Evolutionary conservation across 2,113 vertebrate species (phyloP), one percentile per base, ranked within the genome.

Genomic region (Brienomyrus brachyistius): DNA sequence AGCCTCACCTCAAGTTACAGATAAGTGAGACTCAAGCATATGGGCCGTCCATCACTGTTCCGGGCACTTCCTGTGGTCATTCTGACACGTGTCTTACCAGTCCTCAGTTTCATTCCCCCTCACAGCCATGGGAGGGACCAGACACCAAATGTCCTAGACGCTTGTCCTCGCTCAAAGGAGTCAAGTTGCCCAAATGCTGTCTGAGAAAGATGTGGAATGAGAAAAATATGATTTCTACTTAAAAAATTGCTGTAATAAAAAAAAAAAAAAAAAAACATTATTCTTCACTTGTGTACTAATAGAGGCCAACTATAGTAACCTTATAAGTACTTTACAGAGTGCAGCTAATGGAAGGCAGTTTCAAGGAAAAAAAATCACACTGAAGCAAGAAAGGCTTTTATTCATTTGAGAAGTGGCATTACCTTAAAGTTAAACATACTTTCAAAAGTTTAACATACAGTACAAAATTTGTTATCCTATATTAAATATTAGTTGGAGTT

Each of bases 11-110:
- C 97, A 97, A 97, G 97, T 97, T 97, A 98, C 97, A 98, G 97
- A 98, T 98, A 98, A 98, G 97, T 98, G 98, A 90, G 95, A 96
- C 96, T 97, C 97, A 94, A 96, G 97, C 97, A 97, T 97, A 98
- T 96, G 94, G 96, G 95, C 95, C 93, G 98, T 98, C 97, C 96
- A 98, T 99, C 98, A 99, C 95, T 92, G 95, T 98, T 98, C 98
- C 95, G 94, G 97, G 95, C 90, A 35, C 93, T 94, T 96, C 97
- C 96, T 84, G 92, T 96, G 96, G 43, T 84, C 82, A 43, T 48
- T 48, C 45, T 84, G 82, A 95, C 94, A 93, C 93, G 91, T 92
- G 93, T 2, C 90, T 2, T 10, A 47, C 45, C 90, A 7, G 45
- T 84, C 23, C 19, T 48, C 21, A 10, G n/a, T 13, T 84, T 84